phyloP scores from a whole-genome alignment of 2,113 vertebrate genomes.

The Datnioides undecimradiatus region DNA sequence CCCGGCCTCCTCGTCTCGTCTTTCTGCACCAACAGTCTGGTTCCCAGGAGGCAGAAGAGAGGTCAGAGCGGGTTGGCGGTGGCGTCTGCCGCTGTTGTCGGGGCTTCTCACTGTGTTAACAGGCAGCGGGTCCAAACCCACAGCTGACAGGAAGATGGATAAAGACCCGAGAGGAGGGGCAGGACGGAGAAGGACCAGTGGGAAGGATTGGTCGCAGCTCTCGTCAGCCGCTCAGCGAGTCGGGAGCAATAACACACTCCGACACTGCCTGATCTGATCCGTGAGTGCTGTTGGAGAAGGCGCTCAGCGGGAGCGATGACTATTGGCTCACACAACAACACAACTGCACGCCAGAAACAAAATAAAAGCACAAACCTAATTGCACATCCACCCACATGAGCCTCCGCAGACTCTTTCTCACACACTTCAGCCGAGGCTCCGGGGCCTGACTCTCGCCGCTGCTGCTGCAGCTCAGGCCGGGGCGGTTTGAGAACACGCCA shows the following conservation, averaged over 20 bases:
- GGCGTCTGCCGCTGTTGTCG: conserved; percentile 13
- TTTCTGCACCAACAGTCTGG: not conserved
- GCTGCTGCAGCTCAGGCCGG: conserved; percentile 16
- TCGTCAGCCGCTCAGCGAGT: conserved; percentile 25
- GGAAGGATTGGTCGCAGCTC: conserved; percentile 6
- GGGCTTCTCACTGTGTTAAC: conserved; percentile 28
- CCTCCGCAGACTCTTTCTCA: conserved; percentile 29
- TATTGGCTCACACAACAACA: conserved; percentile 6
- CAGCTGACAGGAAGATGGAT: conserved; percentile 31
- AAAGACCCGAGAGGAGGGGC: conserved; percentile 13
- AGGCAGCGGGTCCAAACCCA: conserved; percentile 31
- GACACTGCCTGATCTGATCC: conserved; percentile 31
- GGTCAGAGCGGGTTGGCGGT: conserved; percentile 47
- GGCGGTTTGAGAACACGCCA: conserved; percentile 46
- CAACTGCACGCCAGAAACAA: conserved; percentile 11
- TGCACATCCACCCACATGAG: conserved; percentile 28
- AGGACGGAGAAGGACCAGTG: conserved; percentile 28
- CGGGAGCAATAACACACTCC: conserved; percentile 33
- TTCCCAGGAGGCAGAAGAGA: conserved; percentile 14
- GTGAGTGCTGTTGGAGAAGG: conserved; percentile 14
- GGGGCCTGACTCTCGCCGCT: not conserved
- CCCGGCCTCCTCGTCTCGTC: not conserved
- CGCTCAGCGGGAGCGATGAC: not conserved
- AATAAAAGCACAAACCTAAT: conserved; percentile 1
- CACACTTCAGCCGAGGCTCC: conserved; percentile 8